phyloP scores from a whole-genome alignment of 2,888 invertebrate genomes.

The Nymphalis c-album region DNA sequence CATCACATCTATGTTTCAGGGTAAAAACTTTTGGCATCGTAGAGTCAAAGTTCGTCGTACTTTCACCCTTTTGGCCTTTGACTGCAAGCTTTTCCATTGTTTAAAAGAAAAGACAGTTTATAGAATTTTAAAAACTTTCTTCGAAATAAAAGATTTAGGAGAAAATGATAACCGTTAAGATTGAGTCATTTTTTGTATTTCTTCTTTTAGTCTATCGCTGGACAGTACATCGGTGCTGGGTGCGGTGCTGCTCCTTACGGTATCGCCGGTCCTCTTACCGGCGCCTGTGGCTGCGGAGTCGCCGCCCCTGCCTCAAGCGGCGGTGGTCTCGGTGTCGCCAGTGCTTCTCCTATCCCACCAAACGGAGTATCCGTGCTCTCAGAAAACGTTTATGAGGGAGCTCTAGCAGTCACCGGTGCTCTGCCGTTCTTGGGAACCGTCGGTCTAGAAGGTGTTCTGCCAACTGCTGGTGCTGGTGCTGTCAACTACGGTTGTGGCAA shows the following conservation, averaged over 20 bases:
- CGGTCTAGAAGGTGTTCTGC: constrained; percentile 32
- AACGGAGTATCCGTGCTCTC: neutral
- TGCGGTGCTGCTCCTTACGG: constrained; percentile 1
- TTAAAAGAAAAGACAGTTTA: too few species aligned
- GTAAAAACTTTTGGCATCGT: too few species aligned
- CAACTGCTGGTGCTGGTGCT: constrained; percentile 49
- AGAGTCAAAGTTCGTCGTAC: too few species aligned
- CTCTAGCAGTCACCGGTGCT: neutral
- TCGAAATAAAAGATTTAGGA: too few species aligned
- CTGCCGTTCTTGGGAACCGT: constrained; percentile 2
- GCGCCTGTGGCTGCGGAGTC: constrained; percentile 28
- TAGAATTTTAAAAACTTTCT: too few species aligned
- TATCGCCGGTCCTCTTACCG: constrained; percentile 5
- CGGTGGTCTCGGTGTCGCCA: constrained; percentile 44
- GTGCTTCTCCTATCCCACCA: constrained; percentile 43
- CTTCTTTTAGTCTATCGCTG: too few species aligned
- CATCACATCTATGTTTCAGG: too few species aligned
- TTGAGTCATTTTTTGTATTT: too few species aligned
- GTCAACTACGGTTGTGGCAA: constrained; percentile 47
- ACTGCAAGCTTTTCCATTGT: too few species aligned
- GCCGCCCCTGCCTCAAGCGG: constrained; percentile 39
- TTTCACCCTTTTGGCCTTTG: too few species aligned
- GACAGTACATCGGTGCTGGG: too few species aligned
- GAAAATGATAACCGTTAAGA: too few species aligned
- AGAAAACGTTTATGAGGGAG: neutral